Percentiles rank a stretch among this genome's conserved stretches.
phyloP scores from a whole-genome alignment of 1,140 invertebrate species.

The Lepidostoma basale region DNA sequence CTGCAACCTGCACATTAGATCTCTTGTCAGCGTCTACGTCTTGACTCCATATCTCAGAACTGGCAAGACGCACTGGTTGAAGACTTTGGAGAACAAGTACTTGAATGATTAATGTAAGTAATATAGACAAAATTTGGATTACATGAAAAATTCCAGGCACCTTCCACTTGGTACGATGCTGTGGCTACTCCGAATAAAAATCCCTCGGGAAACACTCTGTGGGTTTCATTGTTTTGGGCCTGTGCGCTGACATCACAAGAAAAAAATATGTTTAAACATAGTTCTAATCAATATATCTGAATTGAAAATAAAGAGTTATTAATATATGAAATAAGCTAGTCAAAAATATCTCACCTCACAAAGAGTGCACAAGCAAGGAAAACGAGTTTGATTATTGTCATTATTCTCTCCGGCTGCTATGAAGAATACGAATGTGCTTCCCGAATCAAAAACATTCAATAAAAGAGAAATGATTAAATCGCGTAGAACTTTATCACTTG shows the following conservation, averaged over 20 bases:
- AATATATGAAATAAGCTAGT: not conserved
- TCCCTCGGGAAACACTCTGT: conserved; percentile 58
- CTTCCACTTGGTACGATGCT: conserved; percentile 70
- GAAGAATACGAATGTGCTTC: not conserved
- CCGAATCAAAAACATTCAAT: too few relatives aligned
- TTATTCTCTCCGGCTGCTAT: not conserved
- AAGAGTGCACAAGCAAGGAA: not conserved
- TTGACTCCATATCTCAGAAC: not conserved
- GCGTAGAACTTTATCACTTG: conserved; percentile 3
- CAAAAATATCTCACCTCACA: not conserved
- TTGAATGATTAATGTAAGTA: not conserved
- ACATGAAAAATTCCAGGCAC: conserved; percentile 67
- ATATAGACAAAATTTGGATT: conserved; percentile 36
- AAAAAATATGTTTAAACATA: not conserved
- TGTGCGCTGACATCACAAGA: not conserved
- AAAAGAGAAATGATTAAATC: too few relatives aligned
- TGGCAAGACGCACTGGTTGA: not conserved
- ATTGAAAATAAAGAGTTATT: not conserved
- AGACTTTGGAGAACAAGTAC: not conserved
- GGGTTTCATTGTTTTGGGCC: not conserved
- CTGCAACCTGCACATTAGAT: too few relatives aligned
- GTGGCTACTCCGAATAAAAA: conserved; percentile 63
- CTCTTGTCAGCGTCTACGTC: too few relatives aligned
- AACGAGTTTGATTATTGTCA: not conserved
- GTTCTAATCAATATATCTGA: not conserved